Conservation (phyloP, 2,888 invertebrate species). For the Yponomeuta evonymella region DNA sequence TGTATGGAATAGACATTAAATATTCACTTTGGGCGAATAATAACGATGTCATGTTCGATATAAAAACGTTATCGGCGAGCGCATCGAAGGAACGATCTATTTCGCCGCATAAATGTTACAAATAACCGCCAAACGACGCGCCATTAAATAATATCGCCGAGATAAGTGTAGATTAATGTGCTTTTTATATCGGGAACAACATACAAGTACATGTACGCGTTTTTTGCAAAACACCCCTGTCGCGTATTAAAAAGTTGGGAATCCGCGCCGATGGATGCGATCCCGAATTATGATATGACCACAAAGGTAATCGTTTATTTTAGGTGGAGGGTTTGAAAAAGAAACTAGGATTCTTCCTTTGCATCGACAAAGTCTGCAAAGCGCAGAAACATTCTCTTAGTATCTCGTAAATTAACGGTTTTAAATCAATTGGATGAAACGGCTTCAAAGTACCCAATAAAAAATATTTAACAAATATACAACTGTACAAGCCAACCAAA, state of each 20-base stretch:
- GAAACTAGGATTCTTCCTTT: neutral
- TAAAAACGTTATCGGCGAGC: slow-evolving; percentile 57
- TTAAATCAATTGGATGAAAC: too few species aligned
- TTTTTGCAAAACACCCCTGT: slow-evolving; percentile 49
- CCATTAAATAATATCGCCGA: slow-evolving; percentile 72
- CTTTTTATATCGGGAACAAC: slow-evolving; percentile 53
- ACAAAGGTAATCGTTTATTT: slow-evolving; percentile 17
- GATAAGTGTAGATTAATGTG: slow-evolving; percentile 73
- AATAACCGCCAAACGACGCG: slow-evolving; percentile 69
- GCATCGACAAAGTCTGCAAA: neutral
- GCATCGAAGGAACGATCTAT: slow-evolving; percentile 49
- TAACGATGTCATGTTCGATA: slow-evolving; percentile 35
- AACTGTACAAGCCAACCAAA: neutral
- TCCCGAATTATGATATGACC: slow-evolving; percentile 52
- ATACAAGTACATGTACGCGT: slow-evolving; percentile 20
- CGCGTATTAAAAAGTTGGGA: slow-evolving; percentile 52
- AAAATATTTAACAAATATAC: neutral
- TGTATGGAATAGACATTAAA: slow-evolving; percentile 24
- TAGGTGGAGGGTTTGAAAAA: neutral
- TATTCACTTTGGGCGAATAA: slow-evolving; percentile 46
- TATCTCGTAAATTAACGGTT: too few species aligned
- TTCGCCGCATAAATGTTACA: slow-evolving; percentile 63
- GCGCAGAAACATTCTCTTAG: too few species aligned
- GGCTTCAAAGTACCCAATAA: neutral
- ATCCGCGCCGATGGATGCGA: slow-evolving; percentile 50